phyloP scores from a whole-genome alignment of 1,140 invertebrate species.

The Solen grandis region DNA sequence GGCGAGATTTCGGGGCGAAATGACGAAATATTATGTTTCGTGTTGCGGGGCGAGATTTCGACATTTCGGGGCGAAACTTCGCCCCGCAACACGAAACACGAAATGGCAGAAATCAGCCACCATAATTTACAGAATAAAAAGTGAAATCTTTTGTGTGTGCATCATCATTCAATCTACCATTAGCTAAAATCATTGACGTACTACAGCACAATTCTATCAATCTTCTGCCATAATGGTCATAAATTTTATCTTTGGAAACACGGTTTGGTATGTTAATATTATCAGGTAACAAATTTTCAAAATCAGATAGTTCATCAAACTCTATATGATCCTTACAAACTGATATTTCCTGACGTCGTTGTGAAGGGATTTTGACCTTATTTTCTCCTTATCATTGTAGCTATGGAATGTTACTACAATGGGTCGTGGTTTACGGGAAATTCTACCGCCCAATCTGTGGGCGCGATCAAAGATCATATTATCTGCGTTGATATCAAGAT shows the following conservation, averaged over 20 bases:
- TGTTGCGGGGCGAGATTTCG: too few relatives aligned
- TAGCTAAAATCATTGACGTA: background rate
- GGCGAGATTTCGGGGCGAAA: too few relatives aligned
- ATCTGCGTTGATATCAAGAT: background rate
- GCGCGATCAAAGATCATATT: conserved; percentile 13
- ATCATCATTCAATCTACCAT: background rate
- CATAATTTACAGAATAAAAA: background rate
- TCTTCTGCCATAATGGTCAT: background rate
- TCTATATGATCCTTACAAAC: background rate
- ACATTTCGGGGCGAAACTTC: too few relatives aligned
- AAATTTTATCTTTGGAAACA: background rate
- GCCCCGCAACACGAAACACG: too few relatives aligned
- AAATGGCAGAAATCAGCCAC: too few relatives aligned
- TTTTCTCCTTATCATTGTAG: conserved; percentile 7
- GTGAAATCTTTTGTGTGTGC: background rate
- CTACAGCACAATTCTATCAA: background rate
- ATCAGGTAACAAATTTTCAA: background rate
- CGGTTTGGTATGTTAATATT: background rate
- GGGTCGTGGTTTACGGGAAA: background rate
- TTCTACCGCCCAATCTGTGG: background rate
- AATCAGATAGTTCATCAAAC: background rate
- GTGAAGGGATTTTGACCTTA: conserved; percentile 2
- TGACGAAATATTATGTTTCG: too few relatives aligned
- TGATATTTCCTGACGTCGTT: background rate
- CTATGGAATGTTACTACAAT: conserved; percentile 23